Evolutionary conservation across 2,797 vertebrate species (phyloP).

Genomic region (Rhyacichthys aspro): DNA sequence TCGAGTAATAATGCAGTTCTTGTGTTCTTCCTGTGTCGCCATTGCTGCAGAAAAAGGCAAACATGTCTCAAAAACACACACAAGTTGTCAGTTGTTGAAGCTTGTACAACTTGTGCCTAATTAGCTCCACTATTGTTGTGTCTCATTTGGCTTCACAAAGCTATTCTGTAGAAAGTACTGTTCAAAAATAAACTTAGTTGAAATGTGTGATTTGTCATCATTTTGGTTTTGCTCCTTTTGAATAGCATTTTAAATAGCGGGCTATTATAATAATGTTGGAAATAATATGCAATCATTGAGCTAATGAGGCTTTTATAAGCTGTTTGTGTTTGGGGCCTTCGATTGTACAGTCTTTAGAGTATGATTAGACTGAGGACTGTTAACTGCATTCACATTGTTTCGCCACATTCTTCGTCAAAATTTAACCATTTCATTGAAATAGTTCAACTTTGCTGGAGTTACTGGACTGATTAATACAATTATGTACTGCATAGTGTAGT

Average conservation of each 20-base stretch:
- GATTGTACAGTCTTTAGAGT: not conserved
- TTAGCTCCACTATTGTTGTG: constrained; percentile 36
- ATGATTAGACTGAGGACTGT: no score
- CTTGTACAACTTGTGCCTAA: constrained; percentile 29
- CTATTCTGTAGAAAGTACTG: constrained; percentile 15
- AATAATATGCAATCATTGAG: constrained; percentile 44
- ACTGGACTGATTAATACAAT: no score
- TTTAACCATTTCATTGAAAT: no score
- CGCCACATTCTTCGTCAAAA: no score
- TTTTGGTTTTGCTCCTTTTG: constrained; percentile 34
- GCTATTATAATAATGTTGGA: constrained; percentile 37
- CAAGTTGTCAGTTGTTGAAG: constrained; percentile 12
- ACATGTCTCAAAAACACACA: constrained; percentile 18
- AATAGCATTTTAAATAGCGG: constrained; percentile 45
- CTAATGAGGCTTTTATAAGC: constrained; percentile 25
- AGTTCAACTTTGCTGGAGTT: no score
- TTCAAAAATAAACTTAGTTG: constrained; percentile 30
- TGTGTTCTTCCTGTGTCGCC: no score
- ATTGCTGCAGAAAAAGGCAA: not conserved
- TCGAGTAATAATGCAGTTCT: no score
- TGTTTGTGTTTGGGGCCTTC: constrained; percentile 13
- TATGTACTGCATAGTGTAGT: no score
- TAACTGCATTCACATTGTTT: no score
- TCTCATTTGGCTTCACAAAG: constrained; percentile 14
- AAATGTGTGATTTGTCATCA: constrained; percentile 20